Evolutionary conservation across 2,797 vertebrate species (phyloP), one percentile per base, ranked within the genome.

Genomic region (Myripristis jacobus): DNA sequence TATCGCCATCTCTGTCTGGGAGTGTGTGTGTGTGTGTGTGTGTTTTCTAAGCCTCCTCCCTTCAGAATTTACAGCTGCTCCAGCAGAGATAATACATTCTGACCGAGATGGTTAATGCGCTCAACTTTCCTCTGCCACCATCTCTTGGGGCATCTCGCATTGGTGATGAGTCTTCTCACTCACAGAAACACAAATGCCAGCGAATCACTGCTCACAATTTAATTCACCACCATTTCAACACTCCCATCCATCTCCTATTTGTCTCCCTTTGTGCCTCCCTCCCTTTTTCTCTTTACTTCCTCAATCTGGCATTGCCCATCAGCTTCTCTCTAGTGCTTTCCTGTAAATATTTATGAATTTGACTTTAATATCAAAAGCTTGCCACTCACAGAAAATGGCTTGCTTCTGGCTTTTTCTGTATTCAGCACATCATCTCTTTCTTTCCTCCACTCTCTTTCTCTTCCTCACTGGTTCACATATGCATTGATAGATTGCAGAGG

Each of bases 281-380:
- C 48, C 1, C 56, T 52, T n/a, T 18, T 2, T 10, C n/a, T n/a
- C n/a, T n/a, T n/a, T n/a, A n/a, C n/a, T 36, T 10, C 13, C 10
- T 46, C 29, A 19, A 8, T 43, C 12, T 67, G 51, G 44, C 56
- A 52, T 61, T 51, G 36, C 25, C 22, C 12, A 24, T 74, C 34
- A 36, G 34, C 34, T 2, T 55, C 24, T 54, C 31, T 41, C 31
- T 41, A 11, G 47, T 19, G 3, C 47, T 48, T 21, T 9, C 8
- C 9, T 38, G 21, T 72, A 54, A 78, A 75, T 81, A 81, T 79
- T 48, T 54, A 75, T 71, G 44, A 60, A 12, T 25, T 19, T 13
- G 50, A 66, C 31, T 46, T 48, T 57, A 19, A 21, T 57, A 60
- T 41, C 34, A 10, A 55, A 29, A 69, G 25, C 59, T 55, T 56